phyloP scores from a whole-genome alignment of 2,113 vertebrate genomes.

The Scartelaos histophorus region DNA sequence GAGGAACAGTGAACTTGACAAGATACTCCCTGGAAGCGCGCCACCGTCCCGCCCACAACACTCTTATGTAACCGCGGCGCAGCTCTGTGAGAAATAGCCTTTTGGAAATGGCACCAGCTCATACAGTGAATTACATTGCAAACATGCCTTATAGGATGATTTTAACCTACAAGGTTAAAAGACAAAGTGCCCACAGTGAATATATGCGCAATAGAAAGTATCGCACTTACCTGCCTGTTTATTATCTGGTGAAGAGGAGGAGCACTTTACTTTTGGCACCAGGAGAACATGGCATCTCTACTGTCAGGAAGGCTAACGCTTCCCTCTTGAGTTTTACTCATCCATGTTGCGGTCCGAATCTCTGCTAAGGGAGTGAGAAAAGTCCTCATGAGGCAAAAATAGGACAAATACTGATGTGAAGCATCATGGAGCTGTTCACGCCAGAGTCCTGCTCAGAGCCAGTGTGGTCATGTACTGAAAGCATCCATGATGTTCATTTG shows the following conservation, averaged over 20 bases:
- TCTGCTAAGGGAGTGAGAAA: not conserved
- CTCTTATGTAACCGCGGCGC: conserved; percentile 45
- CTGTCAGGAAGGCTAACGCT: not conserved
- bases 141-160: not conserved
- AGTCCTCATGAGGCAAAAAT: not conserved
- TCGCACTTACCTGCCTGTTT: conserved; percentile 28
- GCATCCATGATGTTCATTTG: conserved; percentile 33
- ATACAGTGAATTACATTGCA: not conserved
- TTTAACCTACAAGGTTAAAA: not conserved
- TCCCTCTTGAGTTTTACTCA: conserved; percentile 13
- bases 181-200: not conserved
- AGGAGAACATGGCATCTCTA: conserved; percentile 11
- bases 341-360: not conserved
- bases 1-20: conserved; percentile 33
- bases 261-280: not conserved
- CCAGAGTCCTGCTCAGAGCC: not conserved
- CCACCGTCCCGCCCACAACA: conserved; percentile 21
- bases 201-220: not conserved
- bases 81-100: conserved; percentile 12
- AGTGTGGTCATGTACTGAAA: conserved; percentile 2
- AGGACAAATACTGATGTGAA: not conserved
- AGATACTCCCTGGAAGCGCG: conserved; percentile 24
- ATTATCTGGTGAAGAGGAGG: not conserved
- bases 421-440: conserved; percentile 3
- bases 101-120: conserved; percentile 4